These are phyloP conservation scores for Drosophila serrata DNA, from an alignment of 1,140 invertebrate genomes.

Conservation along the genomic window DNA sequence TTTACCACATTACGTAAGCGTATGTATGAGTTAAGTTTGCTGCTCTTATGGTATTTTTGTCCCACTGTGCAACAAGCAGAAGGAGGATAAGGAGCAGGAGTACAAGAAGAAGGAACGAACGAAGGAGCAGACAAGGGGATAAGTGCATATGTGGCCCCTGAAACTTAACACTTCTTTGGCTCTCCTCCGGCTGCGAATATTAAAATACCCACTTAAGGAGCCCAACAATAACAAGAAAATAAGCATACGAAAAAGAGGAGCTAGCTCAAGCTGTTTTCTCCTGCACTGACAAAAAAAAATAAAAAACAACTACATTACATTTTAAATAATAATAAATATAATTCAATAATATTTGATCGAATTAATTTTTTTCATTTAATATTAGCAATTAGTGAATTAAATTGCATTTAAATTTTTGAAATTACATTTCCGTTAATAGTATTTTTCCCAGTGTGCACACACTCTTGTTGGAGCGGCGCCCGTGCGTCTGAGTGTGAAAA, in stretches of 20 bases:
- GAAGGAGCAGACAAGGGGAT: slow-evolving; percentile 41
- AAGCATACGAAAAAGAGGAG: slow-evolving; percentile 37
- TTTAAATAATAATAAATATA: no score
- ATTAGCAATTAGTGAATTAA: background rate
- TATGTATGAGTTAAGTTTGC: background rate
- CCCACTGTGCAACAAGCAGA: slow-evolving; percentile 5
- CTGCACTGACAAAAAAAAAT: slow-evolving; percentile 17
- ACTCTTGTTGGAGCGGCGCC: slow-evolving; percentile 32
- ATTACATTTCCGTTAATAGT: background rate
- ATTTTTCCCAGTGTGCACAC: slow-evolving; percentile 9
- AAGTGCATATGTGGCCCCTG: slow-evolving; percentile 75
- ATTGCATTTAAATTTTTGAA: background rate
- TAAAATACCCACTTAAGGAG: slow-evolving; percentile 79
- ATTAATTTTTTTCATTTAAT: background rate
- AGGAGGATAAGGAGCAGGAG: slow-evolving; percentile 19
- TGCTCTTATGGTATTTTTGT: no score
- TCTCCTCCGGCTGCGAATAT: slow-evolving; percentile 71
- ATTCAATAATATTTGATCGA: background rate
- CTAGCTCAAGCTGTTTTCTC: slow-evolving; percentile 32
- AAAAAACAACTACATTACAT: background rate
- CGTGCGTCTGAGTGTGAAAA: slow-evolving; percentile 33
- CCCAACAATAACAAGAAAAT: slow-evolving; percentile 65
- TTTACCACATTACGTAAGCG: background rate
- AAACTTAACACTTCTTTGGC: slow-evolving; percentile 75
- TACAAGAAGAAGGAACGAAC: slow-evolving; percentile 19